A percentile compares a stretch with the other conserved stretches of the same genome.
phyloP scores from a whole-genome alignment of 2,113 vertebrate genomes.

The Chloropsis cyanopogon region DNA sequence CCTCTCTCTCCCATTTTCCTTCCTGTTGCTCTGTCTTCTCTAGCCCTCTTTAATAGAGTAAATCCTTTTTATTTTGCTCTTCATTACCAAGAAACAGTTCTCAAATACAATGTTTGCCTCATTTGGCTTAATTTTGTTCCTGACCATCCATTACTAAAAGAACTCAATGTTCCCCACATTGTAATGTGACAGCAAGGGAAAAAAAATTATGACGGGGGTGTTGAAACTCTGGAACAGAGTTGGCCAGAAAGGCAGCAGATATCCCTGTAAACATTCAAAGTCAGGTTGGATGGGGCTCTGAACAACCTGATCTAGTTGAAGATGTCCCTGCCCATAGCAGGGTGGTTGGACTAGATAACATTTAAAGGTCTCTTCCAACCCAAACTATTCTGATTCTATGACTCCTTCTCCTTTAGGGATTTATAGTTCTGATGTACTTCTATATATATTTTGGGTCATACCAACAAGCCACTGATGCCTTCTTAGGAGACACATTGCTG shows the following conservation, averaged over 20 bases:
- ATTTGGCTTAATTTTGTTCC: background rate
- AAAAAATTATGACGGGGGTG: background rate
- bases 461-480: background rate
- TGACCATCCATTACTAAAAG: background rate
- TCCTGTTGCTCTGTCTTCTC: background rate
- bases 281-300: background rate
- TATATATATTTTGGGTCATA: background rate
- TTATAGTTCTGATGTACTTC: background rate
- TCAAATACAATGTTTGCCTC: background rate
- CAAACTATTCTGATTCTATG: background rate
- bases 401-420: background rate
- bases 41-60: background rate
- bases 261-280: background rate
- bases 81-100: rapidly evolving
- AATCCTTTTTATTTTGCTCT: background rate
- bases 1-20: background rate
- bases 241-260: background rate
- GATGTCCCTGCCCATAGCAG: background rate
- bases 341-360: background rate
- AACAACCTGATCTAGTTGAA: background rate
- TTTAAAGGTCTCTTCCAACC: background rate
- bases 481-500: background rate
- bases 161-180: background rate
- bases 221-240: background rate
- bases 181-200: rapidly evolving